Conservation (phyloP, 2,888 invertebrate genomes). For the Pachycephus smyrnensis region DNA sequence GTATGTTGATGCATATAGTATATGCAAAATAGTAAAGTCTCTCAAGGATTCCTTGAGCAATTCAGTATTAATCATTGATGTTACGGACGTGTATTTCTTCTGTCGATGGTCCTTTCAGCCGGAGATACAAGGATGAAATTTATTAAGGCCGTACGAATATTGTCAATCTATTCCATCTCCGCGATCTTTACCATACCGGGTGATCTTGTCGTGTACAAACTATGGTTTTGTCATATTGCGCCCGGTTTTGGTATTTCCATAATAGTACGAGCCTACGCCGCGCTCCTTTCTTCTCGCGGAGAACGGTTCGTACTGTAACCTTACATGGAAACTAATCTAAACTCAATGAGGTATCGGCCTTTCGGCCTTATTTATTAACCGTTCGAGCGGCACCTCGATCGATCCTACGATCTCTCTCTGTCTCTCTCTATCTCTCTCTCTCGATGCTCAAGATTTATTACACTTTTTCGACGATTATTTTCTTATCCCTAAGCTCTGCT, state of each 20-base stretch:
- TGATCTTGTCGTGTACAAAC: neutral
- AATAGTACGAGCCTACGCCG: neutral
- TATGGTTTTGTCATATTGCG: neutral
- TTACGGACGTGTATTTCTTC: neutral
- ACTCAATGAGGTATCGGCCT: constrained; percentile 1
- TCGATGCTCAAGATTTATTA: neutral
- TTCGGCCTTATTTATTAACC: neutral
- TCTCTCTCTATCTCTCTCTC: neutral
- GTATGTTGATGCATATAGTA: neutral
- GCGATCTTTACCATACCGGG: neutral
- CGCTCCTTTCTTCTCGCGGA: neutral
- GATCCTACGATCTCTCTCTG: neutral
- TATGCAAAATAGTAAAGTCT: neutral
- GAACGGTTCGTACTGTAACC: neutral
- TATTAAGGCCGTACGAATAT: neutral
- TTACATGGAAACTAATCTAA: constrained; percentile 8
- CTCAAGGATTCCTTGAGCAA: neutral
- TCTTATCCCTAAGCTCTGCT: neutral
- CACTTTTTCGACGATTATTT: neutral
- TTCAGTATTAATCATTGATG: neutral
- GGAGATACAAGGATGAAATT: neutral
- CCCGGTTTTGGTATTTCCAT: neutral
- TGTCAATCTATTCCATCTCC: neutral
- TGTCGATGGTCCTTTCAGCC: neutral
- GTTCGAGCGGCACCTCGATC: constrained; percentile 1